Evolutionary conservation across 2,797 vertebrate genomes (phyloP).

Genomic region (Notoglanidium macrostoma): DNA sequence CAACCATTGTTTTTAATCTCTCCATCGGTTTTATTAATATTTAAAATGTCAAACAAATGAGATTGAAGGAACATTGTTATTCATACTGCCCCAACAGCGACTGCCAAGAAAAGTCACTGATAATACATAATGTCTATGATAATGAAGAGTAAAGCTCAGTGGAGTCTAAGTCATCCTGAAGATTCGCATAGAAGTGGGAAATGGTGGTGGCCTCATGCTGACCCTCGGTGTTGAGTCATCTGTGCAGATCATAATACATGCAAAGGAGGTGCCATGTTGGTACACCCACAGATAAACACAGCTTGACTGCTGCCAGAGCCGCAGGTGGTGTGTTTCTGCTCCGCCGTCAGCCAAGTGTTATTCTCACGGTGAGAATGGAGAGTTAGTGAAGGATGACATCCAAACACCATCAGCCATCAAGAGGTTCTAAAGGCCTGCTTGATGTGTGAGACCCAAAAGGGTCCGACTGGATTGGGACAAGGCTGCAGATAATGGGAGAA

Average conservation of each 20-base stretch:
- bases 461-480: background rate
- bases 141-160: constrained; percentile 22
- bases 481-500: background rate
- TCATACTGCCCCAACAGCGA: constrained; percentile 8
- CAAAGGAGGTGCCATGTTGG: constrained; percentile 26
- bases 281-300: constrained; percentile 27
- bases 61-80: constrained; percentile 32
- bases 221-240: constrained; percentile 30
- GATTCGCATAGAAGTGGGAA: constrained; percentile 8
- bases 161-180: constrained; percentile 10
- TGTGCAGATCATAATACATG: constrained; percentile 30
- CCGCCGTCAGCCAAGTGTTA: constrained; percentile 30
- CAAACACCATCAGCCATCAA: constrained; percentile 27
- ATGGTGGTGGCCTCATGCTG: background rate
- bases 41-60: constrained; percentile 54
- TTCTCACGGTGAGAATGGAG: constrained; percentile 26
- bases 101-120: background rate
- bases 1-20: constrained; percentile 32
- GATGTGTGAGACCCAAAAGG: background rate
- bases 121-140: constrained; percentile 27
- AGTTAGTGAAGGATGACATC: constrained; percentile 34
- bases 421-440: constrained; percentile 5
- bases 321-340: constrained; percentile 33
- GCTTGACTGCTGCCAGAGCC: constrained; percentile 30
- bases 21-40: constrained; percentile 54